Evolutionary conservation across 2,888 invertebrate species (phyloP), one percentile per base, ranked within the genome.

Genomic region (Brachypterus glaber): DNA sequence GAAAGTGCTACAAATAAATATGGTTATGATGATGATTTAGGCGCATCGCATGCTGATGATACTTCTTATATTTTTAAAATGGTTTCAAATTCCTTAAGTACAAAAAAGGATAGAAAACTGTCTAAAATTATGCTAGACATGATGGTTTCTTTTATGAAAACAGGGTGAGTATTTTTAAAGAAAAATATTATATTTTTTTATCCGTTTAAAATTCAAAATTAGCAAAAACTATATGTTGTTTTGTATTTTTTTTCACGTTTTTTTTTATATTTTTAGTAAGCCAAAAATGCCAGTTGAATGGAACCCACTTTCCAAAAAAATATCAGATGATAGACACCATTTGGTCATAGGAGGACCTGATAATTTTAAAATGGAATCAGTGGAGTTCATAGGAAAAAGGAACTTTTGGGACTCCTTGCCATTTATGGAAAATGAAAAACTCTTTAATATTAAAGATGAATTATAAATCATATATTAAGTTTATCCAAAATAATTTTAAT

Each of bases 21-120:
- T 1, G 51, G 60, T 0, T 72, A 72, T 7, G 61, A 63, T 0
- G 66, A 70, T 7, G 66, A 77, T 49, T 33, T 44, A 76, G 82
- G 82, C 52, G 73, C 71, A n/a, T 68, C 73, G 44, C 79, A 80
- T 55, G 77, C 68, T 1, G 79, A 80, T 46, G 79, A 80, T 47
- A 64, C 73, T 1, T 47, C 70, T 11, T 67, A 70, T 29, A 55
- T 78, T n/a, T 64, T 75, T 48, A 67, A 68, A 13, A 59, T 55
- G 5, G 51, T 45, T 26, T 43, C 63, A 11, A 54, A 67, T 43
- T 55, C 64, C 5, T 54, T 60, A 3, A 60, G 62, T 1, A 60
- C 52, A 8, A 48, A 62, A 1, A 58, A 68, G 1, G 79, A 79
- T 46, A 48, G 52, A n/a, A 60, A 65, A 34, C 75, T 79, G 70